Percentiles rank a stretch among this genome's conserved stretches.
phyloP scores from a whole-genome alignment of 1,140 invertebrate species.

The Brachionus plicatilis region DNA sequence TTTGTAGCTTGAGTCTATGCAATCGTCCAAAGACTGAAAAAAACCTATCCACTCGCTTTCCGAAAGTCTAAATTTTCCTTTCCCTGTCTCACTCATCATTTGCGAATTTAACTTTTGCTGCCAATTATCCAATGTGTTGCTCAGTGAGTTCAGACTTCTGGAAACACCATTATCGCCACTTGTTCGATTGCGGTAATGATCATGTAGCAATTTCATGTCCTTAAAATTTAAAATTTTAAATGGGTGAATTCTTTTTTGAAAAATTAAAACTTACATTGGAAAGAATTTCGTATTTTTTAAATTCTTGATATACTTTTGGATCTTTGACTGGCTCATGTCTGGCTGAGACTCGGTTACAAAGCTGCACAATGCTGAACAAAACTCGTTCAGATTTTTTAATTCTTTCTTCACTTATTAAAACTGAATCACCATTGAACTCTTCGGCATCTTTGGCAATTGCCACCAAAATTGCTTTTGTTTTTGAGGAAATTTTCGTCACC shows the following conservation, averaged over 20 bases:
- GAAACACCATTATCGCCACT: conserved; percentile 56
- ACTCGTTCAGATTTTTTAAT: conserved; percentile 15
- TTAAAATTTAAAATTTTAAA: background rate
- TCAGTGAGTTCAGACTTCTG: conserved; percentile 47
- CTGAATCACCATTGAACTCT: conserved; percentile 5
- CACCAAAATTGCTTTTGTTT: background rate
- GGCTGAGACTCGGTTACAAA: background rate
- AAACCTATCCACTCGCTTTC: conserved; percentile 52
- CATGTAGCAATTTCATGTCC: conserved; percentile 43
- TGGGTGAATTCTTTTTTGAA: background rate
- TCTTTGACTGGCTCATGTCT: conserved; percentile 2
- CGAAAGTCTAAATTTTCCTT: conserved; percentile 46
- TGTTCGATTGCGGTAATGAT: conserved; percentile 51
- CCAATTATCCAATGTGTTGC: conserved; percentile 50
- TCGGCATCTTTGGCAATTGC: background rate
- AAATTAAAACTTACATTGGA: background rate
- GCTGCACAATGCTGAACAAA: background rate
- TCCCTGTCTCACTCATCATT: conserved; percentile 33
- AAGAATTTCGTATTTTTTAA: background rate
- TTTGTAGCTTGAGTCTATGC: conserved; percentile 43
- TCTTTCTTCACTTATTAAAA: conserved; percentile 17
- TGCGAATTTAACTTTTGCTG: conserved; percentile 45
- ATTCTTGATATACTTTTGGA: background rate
- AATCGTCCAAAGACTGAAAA: conserved; percentile 50
- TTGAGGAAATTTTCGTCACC: background rate